Evolutionary conservation across 2,113 vertebrate species (phyloP).

Genomic region (Glaucomys volans): DNA sequence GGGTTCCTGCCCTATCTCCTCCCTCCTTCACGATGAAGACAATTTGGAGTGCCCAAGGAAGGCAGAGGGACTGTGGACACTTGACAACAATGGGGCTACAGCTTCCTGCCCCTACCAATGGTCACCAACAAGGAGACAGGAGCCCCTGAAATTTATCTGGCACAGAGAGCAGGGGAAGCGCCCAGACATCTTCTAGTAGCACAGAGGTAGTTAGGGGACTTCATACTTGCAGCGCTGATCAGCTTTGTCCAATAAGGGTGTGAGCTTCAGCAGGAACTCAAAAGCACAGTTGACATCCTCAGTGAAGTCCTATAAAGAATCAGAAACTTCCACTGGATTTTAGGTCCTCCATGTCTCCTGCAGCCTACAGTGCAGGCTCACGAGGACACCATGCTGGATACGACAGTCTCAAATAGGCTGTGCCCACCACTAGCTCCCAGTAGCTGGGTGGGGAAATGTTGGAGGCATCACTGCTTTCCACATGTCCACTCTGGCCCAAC

Average conservation of each 20-base stretch:
- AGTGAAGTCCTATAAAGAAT: constrained; percentile 92
- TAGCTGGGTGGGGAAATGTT: accelerated
- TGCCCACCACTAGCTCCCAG: not conserved
- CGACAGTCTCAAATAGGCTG: accelerated
- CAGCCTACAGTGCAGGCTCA: not conserved
- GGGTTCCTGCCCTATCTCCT: not conserved
- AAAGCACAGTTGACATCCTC: constrained; percentile 97
- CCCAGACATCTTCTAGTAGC: not conserved
- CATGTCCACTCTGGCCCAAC: not conserved
- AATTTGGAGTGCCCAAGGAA: not conserved
- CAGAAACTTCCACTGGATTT: not conserved
- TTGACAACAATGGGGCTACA: not conserved
- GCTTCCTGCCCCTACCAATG: not conserved
- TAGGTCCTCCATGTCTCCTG: not conserved
- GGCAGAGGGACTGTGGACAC: not conserved
- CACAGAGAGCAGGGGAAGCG: not conserved
- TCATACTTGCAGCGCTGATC: constrained; percentile 99
- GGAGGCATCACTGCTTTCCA: not conserved
- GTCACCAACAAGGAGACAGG: not conserved
- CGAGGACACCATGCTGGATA: not conserved
- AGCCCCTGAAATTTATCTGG: no score
- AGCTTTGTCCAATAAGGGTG: constrained; percentile 96
- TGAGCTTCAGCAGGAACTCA: constrained; percentile 96
- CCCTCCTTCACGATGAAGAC: not conserved
- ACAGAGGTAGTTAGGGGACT: not conserved